Conservation (phyloP, 2,888 invertebrate species). For the Orthosia cruda region DNA sequence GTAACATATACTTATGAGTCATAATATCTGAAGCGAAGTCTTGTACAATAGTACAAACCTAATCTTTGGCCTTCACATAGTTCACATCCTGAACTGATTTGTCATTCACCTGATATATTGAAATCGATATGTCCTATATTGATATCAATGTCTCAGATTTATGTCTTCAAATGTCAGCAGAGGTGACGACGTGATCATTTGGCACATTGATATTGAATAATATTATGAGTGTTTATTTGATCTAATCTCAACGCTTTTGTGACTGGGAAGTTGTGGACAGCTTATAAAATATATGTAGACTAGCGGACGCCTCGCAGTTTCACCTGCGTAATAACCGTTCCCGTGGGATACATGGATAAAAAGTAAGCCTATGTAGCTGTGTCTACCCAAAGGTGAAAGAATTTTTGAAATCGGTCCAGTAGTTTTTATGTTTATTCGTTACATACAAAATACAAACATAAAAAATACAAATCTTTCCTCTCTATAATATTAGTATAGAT, state of each 20-base stretch:
- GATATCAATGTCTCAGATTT: slow-evolving; percentile 33
- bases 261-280: not conserved
- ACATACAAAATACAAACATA: too few species aligned
- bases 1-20: not conserved
- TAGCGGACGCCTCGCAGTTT: too few species aligned
- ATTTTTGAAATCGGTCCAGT: too few species aligned
- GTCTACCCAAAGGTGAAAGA: too few species aligned
- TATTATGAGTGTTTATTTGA: slow-evolving; percentile 5
- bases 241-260: not conserved
- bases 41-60: not conserved
- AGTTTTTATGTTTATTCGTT: too few species aligned
- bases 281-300: not conserved
- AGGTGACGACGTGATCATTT: slow-evolving; percentile 14
- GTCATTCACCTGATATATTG: slow-evolving; percentile 40
- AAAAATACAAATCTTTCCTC: too few species aligned
- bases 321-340: too few species aligned
- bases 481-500: too few species aligned
- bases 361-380: too few species aligned
- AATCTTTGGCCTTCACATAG: slow-evolving; percentile 13
- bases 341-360: too few species aligned
- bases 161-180: slow-evolving; percentile 24
- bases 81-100: slow-evolving; percentile 28
- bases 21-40: not conserved
- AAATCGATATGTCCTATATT: slow-evolving; percentile 42
- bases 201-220: slow-evolving; percentile 8